These are phyloP conservation scores for Encarsia formosa DNA, from an alignment of 2,888 invertebrate genomes.

Conservation along the genomic window DNA sequence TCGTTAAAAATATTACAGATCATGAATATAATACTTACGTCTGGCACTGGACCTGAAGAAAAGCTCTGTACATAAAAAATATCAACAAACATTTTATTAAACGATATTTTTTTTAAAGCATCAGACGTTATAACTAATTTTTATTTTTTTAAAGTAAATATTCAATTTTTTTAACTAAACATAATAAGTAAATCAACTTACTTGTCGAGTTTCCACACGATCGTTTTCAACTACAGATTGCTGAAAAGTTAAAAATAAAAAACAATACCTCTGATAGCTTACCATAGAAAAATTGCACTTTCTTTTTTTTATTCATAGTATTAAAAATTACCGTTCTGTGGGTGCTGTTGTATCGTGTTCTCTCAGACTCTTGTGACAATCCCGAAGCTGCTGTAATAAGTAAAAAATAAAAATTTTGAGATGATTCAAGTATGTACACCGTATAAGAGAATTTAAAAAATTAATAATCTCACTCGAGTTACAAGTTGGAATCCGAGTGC, in stretches of 20 bases:
- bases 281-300: neutral
- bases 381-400: no score
- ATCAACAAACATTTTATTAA: no score
- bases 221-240: slow-evolving; percentile 1
- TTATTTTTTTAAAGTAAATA: no score
- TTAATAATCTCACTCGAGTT: slow-evolving; percentile 16
- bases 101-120: no score
- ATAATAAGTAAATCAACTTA: no score
- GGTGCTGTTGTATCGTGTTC: slow-evolving; percentile 8
- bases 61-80: slow-evolving; percentile 6
- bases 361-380: slow-evolving; percentile 8
- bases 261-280: neutral
- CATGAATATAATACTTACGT: slow-evolving; percentile 14
- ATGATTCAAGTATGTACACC: no score
- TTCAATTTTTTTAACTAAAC: no score
- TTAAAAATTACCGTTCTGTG: slow-evolving; percentile 10
- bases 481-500: slow-evolving; percentile 38
- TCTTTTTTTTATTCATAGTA: neutral
- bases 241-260: slow-evolving; percentile 1
- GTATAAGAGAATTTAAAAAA: no score
- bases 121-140: no score
- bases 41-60: slow-evolving; percentile 7
- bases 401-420: no score
- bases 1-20: neutral
- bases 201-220: no score